Percentiles rank a stretch among this genome's conserved stretches.
Conservation (phyloP, 2,113 vertebrate genomes). For the Furnarius figulus region DNA sequence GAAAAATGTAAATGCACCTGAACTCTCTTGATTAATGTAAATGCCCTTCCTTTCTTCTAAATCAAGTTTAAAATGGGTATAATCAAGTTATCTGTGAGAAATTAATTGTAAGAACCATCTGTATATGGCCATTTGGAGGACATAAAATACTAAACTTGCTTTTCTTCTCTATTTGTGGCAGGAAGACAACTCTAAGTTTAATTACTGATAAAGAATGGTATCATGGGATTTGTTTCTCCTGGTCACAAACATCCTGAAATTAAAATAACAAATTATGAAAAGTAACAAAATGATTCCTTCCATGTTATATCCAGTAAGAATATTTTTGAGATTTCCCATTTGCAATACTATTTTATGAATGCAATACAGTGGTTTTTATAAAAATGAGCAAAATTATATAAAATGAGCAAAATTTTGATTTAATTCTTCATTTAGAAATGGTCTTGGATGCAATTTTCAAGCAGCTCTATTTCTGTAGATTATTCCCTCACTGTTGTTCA, state of each 20-base stretch:
- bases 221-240: not conserved
- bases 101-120: not conserved
- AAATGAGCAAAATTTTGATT: not conserved
- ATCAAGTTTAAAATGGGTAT: not conserved
- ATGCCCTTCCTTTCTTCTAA: not conserved
- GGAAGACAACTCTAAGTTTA: not conserved
- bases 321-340: not conserved
- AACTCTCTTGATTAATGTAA: not conserved
- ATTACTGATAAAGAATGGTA: not conserved
- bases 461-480: constrained; percentile 10
- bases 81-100: not conserved
- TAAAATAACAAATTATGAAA: not conserved
- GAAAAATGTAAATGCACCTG: not conserved
- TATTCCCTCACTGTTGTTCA: not conserved
- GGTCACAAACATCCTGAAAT: not conserved
- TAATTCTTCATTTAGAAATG: not conserved
- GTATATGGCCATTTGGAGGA: not conserved
- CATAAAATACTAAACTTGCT: not conserved
- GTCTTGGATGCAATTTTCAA: constrained; percentile 1
- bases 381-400: not conserved
- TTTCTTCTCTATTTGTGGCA: not conserved
- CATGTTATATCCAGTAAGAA: not conserved
- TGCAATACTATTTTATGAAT: not conserved
- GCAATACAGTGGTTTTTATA: accelerated
- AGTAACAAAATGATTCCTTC: not conserved